Evolutionary conservation across 2,888 invertebrate species (phyloP).

Genomic region (Lampropteryx suffumata): DNA sequence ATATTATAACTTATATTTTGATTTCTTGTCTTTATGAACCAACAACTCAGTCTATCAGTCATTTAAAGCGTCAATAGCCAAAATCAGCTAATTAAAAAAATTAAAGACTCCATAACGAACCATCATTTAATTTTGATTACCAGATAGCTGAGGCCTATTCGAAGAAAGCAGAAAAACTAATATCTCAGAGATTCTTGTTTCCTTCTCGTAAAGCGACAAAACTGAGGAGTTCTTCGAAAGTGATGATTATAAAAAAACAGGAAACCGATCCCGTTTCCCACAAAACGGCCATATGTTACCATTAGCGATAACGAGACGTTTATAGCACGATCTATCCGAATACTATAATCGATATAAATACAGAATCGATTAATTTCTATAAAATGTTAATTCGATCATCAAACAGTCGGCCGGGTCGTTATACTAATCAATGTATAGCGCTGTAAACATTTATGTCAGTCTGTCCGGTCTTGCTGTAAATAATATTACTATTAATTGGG

Average conservation of each 20-base stretch:
- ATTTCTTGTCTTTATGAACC: too few species aligned
- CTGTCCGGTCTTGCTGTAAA: slow-evolving; percentile 59
- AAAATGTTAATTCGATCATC: slow-evolving; percentile 77
- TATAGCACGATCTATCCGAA: slow-evolving; percentile 64
- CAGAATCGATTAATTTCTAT: slow-evolving; percentile 78
- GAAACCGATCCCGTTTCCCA: slow-evolving; percentile 63
- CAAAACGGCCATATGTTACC: slow-evolving; percentile 71
- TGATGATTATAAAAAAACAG: slow-evolving; percentile 65
- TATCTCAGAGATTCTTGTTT: too few species aligned
- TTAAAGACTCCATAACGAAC: slow-evolving; percentile 29
- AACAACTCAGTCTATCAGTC: neutral
- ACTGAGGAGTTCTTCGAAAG: slow-evolving; percentile 9
- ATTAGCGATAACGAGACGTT: slow-evolving; percentile 76
- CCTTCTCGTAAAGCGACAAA: too few species aligned
- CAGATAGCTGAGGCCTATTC: slow-evolving; percentile 28
- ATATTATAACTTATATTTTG: too few species aligned
- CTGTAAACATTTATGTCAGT: slow-evolving; percentile 66
- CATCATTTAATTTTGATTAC: slow-evolving; percentile 46
- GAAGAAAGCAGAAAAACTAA: too few species aligned
- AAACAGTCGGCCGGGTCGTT: slow-evolving; percentile 73
- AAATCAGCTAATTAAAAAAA: slow-evolving; percentile 18
- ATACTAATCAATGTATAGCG: slow-evolving; percentile 75
- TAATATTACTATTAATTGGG: slow-evolving; percentile 70
- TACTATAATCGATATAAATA: slow-evolving; percentile 62
- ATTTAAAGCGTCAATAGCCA: slow-evolving; percentile 17